Percentiles rank a stretch among this genome's conserved stretches.
phyloP scores from a whole-genome alignment of 2,113 vertebrate genomes.

The Sapajus apella region DNA sequence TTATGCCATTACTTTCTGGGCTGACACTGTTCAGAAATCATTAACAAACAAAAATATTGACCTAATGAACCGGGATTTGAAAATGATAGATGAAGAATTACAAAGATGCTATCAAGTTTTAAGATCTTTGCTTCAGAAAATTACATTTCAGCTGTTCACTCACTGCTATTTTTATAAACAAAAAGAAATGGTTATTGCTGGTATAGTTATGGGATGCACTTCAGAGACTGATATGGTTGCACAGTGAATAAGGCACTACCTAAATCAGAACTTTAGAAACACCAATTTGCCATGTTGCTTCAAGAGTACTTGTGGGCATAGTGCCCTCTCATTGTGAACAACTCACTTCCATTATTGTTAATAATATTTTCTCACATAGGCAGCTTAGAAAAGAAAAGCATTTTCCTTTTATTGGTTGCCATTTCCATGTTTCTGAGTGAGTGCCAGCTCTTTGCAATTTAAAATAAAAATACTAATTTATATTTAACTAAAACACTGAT shows the following conservation, averaged over 20 bases:
- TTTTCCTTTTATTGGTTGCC: conserved; percentile 42
- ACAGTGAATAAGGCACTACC: conserved; percentile 39
- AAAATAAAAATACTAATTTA: conserved; percentile 13
- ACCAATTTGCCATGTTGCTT: conserved; percentile 51
- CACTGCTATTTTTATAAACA: conserved; percentile 65
- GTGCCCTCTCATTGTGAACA: neutral
- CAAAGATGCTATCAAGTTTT: conserved; percentile 42
- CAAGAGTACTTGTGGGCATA: conserved; percentile 29
- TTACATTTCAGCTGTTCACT: conserved; percentile 61
- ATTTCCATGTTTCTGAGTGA: conserved; percentile 31
- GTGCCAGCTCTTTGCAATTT: conserved; percentile 17
- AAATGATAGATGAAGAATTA: conserved; percentile 51
- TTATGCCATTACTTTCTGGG: conserved; percentile 57
- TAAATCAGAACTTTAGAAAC: conserved; percentile 57
- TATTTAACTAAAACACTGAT: conserved; percentile 1
- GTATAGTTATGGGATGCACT: conserved; percentile 54
- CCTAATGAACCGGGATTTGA: conserved; percentile 31
- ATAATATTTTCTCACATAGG: neutral
- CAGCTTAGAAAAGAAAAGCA: neutral
- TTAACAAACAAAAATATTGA: conserved; percentile 61
- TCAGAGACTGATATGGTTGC: conserved; percentile 46
- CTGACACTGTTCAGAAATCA: conserved; percentile 58
- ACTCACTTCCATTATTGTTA: conserved; percentile 14
- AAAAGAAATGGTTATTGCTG: conserved; percentile 46
- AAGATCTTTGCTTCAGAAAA: conserved; percentile 53